Conservation (phyloP, 2,888 invertebrate species). For the Oegoconia quadripuncta region DNA sequence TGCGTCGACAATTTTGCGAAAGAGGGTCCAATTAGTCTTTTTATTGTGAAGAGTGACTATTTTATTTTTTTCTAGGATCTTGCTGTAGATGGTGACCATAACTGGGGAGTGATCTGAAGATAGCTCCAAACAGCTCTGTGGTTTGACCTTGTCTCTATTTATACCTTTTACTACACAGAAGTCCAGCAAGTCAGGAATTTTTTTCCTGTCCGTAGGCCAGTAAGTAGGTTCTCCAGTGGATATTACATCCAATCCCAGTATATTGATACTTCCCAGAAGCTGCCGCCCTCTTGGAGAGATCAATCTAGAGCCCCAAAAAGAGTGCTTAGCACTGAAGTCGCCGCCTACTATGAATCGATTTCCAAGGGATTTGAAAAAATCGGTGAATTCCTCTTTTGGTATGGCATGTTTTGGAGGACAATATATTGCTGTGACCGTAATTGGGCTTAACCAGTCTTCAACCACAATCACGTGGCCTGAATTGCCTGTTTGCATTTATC, state of each 20-base stretch:
- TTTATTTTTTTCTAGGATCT: not conserved
- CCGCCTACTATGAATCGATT: slow-evolving; percentile 15
- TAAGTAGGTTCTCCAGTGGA: slow-evolving; percentile 20
- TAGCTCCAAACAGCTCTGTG: slow-evolving; percentile 15
- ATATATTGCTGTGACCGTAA: slow-evolving; percentile 8
- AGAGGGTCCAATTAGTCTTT: slow-evolving; percentile 13
- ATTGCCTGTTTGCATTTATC: too few species aligned
- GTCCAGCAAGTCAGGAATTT: slow-evolving; percentile 17
- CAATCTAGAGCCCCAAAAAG: slow-evolving; percentile 13
- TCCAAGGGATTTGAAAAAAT: slow-evolving; percentile 12
- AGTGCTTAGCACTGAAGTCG: slow-evolving; percentile 16
- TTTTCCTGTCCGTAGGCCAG: slow-evolving; percentile 19
- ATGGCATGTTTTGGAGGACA: slow-evolving; percentile 14
- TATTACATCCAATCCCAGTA: slow-evolving; percentile 4
- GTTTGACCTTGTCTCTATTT: slow-evolving; percentile 11
- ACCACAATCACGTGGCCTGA: slow-evolving; percentile 13
- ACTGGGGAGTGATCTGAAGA: slow-evolving; percentile 22
- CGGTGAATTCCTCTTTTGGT: not conserved
- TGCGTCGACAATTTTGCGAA: slow-evolving; percentile 10
- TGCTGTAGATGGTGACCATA: slow-evolving; percentile 5
- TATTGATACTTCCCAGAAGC: slow-evolving; percentile 2
- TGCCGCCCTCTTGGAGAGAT: slow-evolving; percentile 13
- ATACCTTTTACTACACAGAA: slow-evolving; percentile 17
- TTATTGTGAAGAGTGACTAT: slow-evolving; percentile 15
- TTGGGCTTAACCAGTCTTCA: not conserved